Conservation (phyloP, 2,888 invertebrate genomes). For the Ariolimax columbianus region DNA sequence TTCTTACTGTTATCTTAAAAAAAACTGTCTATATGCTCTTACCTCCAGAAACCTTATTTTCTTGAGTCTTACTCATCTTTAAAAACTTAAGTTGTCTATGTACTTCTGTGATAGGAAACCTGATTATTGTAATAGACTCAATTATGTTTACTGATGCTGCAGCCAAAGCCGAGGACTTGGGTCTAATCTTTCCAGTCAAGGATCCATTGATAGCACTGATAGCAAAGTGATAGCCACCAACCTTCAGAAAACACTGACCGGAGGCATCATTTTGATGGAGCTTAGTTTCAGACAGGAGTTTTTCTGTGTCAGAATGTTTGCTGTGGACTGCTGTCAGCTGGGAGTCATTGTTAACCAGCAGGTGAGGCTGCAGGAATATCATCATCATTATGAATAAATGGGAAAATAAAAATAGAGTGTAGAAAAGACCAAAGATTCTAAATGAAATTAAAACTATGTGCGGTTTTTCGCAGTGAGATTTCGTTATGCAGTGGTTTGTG, state of each 20-base stretch:
- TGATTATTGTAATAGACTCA: not conserved
- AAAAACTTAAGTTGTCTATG: no score
- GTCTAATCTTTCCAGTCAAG: slow-evolving; percentile 8
- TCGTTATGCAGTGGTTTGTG: no score
- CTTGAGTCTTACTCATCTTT: no score
- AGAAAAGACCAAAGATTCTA: no score
- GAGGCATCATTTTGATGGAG: slow-evolving; percentile 86
- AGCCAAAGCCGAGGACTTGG: slow-evolving; percentile 12
- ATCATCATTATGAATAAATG: no score
- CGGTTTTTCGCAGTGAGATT: no score
- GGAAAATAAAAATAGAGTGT: no score
- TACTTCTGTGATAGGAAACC: no score
- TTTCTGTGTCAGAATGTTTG: slow-evolving; percentile 85
- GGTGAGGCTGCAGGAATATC: slow-evolving; percentile 57
- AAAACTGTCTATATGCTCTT: no score
- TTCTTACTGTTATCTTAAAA: not conserved
- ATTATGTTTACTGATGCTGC: not conserved
- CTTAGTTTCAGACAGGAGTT: slow-evolving; percentile 85
- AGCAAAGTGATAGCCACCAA: slow-evolving; percentile 51
- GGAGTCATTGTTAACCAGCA: slow-evolving; percentile 71
- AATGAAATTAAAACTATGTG: no score
- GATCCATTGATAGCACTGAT: slow-evolving; percentile 32
- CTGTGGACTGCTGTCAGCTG: slow-evolving; percentile 83
- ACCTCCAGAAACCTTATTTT: no score
- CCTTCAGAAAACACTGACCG: slow-evolving; percentile 84